These are phyloP conservation scores for Heliornis fulica DNA, from an alignment of 2,113 vertebrate genomes.

Conservation along the genomic window DNA sequence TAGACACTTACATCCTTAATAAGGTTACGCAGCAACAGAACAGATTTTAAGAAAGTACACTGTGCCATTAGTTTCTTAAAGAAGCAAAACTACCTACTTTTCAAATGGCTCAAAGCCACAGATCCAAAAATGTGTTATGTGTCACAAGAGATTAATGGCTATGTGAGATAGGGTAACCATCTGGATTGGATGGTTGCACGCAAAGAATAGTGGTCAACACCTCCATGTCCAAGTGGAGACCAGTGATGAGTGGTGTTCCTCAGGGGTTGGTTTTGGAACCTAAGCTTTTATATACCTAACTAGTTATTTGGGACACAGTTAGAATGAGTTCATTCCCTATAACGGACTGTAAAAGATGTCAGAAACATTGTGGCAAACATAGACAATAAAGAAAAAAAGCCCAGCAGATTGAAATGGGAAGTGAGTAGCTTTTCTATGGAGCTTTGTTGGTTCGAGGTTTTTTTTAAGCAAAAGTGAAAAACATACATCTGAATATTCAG, in stretches of 20 bases:
- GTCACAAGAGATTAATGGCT: not conserved
- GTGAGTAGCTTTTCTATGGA: not conserved
- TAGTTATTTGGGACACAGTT: not conserved
- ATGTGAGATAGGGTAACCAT: not conserved
- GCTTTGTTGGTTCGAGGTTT: not conserved
- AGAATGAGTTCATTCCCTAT: not conserved
- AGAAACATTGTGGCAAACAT: not conserved
- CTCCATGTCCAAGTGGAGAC: too few relatives aligned
- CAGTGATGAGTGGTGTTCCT: too few relatives aligned
- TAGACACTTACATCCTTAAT: not conserved
- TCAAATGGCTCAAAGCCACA: not conserved
- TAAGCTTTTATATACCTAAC: not conserved
- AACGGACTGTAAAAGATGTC: not conserved
- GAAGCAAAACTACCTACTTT: not conserved
- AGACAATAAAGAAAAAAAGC: not conserved
- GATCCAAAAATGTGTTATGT: not conserved
- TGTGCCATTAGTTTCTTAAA: not conserved
- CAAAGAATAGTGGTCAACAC: too few relatives aligned
- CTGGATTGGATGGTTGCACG: too few relatives aligned
- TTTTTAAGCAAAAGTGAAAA: not conserved
- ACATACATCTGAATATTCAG: not conserved
- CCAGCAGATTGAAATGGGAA: not conserved
- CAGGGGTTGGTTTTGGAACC: too few relatives aligned
- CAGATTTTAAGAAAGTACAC: not conserved
- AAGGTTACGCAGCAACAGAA: not conserved